Evolutionary conservation across 2,888 invertebrate genomes (phyloP).

Genomic region (Lasius platythorax): DNA sequence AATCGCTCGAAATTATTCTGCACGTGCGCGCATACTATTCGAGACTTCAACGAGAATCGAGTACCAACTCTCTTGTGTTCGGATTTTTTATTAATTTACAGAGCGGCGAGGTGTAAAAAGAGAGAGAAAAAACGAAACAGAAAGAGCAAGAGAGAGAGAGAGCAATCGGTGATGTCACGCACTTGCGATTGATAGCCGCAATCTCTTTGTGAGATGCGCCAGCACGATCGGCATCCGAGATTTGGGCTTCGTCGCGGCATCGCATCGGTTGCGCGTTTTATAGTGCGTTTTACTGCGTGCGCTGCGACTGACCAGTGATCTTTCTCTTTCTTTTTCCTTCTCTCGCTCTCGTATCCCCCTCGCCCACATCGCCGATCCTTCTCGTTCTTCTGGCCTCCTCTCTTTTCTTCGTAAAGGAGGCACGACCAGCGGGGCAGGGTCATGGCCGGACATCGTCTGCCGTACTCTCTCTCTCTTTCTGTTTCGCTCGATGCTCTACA

Average conservation of each 20-base stretch:
- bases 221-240: constrained; percentile 72
- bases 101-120: constrained; percentile 22
- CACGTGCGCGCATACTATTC: neutral
- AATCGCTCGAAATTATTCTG: constrained; percentile 3
- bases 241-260: constrained; percentile 62
- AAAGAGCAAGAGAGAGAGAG: neutral
- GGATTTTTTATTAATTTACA: constrained; percentile 56
- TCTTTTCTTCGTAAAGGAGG: constrained; percentile 72
- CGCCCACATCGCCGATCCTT: constrained; percentile 55
- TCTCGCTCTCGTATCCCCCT: constrained; percentile 53
- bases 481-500: constrained; percentile 70
- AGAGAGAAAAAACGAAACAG: neutral
- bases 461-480: constrained; percentile 71
- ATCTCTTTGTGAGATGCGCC: constrained; percentile 61
- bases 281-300: constrained; percentile 75
- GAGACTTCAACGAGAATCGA: constrained; percentile 19
- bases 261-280: constrained; percentile 69
- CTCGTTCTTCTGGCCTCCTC: constrained; percentile 61
- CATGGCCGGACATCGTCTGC: constrained; percentile 86
- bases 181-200: constrained; percentile 63
- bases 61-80: constrained; percentile 3
- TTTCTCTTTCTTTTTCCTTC: constrained; percentile 47
- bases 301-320: constrained; percentile 77
- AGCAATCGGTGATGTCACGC: constrained; percentile 47
- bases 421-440: constrained; percentile 82